Evolutionary conservation across 2,888 invertebrate genomes (phyloP), one percentile per base, ranked within the genome.

Genomic region (Clivina fossor): DNA sequence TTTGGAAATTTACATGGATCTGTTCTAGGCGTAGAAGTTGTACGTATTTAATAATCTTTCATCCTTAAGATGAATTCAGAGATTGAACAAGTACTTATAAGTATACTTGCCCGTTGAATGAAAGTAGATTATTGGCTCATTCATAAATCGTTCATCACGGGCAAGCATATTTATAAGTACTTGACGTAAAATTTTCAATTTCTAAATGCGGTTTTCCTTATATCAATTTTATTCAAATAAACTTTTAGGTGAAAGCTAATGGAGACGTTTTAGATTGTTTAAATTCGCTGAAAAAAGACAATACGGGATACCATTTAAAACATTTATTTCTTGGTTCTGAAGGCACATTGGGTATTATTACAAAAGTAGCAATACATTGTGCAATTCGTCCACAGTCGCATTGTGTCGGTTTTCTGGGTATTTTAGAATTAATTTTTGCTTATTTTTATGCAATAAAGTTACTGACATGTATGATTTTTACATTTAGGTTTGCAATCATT

Each of bases 251-350:
- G 9, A 81, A 85, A 72, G 90, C 93, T 1, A 84, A 89, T 69
- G 95, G 95, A 0, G 82, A 87, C 46, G 73, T 98, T 1, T 71
- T 98, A 32, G 86, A 97, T 71, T 85, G 90, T 53, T 78, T 98
- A 69, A 88, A 85, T 57, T 79, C 85, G 1, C 79, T 96, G 63
- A 88, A 93, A 69, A 99, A 99, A 73, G 97, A 99, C 72, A 99
- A 99, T 72, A 97, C 97, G 0, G 97, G 97, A 0, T 94, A 94
- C 70, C 95, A 98, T 70, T 75, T 97, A 64, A 96, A 96, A 69
- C 94, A 98, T 73, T 73, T 98, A 60, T 97, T 99, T 70, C 91
- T 98, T 64, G 98, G 98, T 9, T 92, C 95, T 0, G 99, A 99
- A 76, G 99, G 98, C 26, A 96, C 96, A 0, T 76, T 99, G 47